Percentiles rank a stretch among this genome's conserved stretches.
phyloP scores from a whole-genome alignment of 2,113 vertebrate genomes.

The Tragelaphus strepsiceros region DNA sequence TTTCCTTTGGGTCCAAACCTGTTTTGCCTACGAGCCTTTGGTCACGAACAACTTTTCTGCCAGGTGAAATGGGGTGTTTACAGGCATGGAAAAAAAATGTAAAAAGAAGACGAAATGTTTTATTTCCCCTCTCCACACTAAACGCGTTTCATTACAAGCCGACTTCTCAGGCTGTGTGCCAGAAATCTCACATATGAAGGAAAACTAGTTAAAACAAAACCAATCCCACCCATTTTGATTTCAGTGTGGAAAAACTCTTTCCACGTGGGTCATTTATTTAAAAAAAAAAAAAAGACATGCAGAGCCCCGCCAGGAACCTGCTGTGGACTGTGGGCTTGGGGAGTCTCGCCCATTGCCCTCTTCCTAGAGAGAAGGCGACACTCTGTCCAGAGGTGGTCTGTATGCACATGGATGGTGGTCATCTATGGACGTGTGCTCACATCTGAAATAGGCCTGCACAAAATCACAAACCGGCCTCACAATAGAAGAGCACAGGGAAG shows the following conservation, averaged over 20 bases:
- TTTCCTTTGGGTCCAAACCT: conserved; percentile 60
- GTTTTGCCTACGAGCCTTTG: conserved; percentile 43
- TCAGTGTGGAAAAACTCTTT: conserved; percentile 58
- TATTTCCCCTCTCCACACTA: conserved; percentile 49
- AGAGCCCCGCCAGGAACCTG: not conserved
- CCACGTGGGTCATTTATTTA: conserved; percentile 29
- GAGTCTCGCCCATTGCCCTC: not conserved
- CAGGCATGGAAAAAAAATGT: conserved; percentile 64
- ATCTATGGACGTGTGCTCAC: not conserved
- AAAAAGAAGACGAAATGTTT: conserved; percentile 59
- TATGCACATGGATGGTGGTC: accelerated
- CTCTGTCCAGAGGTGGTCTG: not conserved
- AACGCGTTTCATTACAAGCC: conserved; percentile 58
- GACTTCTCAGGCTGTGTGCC: conserved; percentile 57
- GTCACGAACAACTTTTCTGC: conserved; percentile 59
- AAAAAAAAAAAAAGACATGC: not conserved
- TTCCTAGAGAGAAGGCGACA: not conserved
- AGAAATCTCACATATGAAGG: conserved; percentile 69
- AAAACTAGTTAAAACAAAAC: conserved; percentile 71
- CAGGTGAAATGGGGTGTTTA: conserved; percentile 74
- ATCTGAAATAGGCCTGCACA: not conserved
- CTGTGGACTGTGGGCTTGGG: not conserved
- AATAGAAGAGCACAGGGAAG: accelerated
- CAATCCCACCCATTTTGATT: conserved; percentile 67
- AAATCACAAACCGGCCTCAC: not conserved